Evolutionary conservation across 2,113 vertebrate genomes (phyloP).

Genomic region (Choloepus hoffmanni): DNA sequence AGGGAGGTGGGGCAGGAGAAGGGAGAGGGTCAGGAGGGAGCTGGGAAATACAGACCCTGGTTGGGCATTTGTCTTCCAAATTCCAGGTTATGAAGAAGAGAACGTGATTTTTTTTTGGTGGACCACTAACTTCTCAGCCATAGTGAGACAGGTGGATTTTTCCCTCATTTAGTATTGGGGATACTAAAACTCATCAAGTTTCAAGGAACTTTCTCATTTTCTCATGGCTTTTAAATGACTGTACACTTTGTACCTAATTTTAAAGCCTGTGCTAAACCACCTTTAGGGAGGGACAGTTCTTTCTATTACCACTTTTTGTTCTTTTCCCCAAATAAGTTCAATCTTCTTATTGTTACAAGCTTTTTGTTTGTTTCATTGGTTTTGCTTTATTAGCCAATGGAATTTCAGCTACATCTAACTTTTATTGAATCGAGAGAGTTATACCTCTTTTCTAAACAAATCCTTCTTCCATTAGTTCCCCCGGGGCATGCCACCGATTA

Average conservation of each 20-base stretch:
- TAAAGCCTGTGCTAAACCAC: not conserved
- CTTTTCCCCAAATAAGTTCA: not conserved
- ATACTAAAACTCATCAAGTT: not conserved
- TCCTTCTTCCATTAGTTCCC: not conserved
- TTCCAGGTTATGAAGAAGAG: not conserved
- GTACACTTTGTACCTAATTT: conserved; percentile 16
- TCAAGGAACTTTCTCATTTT: not conserved
- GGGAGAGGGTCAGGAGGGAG: not conserved
- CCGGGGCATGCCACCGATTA: not conserved
- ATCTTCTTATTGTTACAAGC: not conserved
- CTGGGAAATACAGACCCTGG: not conserved
- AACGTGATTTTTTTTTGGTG: not conserved
- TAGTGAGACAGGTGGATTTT: not conserved
- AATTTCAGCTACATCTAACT: not conserved
- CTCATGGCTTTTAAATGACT: not conserved
- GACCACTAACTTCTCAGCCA: not conserved
- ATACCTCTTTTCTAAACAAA: not conserved
- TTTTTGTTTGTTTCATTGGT: not conserved
- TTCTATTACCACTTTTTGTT: not conserved
- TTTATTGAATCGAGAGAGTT: not conserved
- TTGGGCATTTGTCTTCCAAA: not conserved
- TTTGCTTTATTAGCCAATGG: not conserved
- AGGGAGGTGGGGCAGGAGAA: too few relatives aligned
- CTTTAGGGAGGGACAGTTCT: not conserved
- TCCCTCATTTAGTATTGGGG: not conserved